Conservation (phyloP, 2,113 vertebrate species). For the Cryptomyrus ogoouensis region DNA sequence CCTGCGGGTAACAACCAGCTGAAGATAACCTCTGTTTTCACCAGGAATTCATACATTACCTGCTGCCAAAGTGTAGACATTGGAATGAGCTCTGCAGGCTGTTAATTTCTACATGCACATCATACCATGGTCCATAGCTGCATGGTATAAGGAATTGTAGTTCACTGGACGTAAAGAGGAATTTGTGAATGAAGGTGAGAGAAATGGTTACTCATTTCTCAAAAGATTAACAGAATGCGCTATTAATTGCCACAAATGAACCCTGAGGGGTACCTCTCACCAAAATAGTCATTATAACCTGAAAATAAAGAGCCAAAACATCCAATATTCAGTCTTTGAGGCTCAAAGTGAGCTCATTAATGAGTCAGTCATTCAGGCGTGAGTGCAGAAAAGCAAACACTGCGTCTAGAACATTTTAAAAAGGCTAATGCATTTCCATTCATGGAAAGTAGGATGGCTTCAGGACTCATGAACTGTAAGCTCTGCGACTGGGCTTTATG, state of each 20-base stretch:
- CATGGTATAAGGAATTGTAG: background rate
- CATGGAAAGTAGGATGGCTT: background rate
- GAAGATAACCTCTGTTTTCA: background rate
- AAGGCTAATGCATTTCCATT: conserved; percentile 9
- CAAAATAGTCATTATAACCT: background rate
- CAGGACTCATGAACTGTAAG: background rate
- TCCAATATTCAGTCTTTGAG: background rate
- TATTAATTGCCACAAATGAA: background rate
- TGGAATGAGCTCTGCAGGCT: background rate
- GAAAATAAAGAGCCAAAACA: background rate
- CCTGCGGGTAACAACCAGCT: background rate
- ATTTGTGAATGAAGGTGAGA: background rate
- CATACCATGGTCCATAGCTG: background rate
- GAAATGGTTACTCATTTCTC: background rate
- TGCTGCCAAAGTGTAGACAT: background rate
- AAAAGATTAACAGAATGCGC: background rate
- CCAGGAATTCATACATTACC: background rate
- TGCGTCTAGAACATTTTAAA: background rate
- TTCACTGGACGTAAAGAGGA: background rate
- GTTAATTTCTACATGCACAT: background rate
- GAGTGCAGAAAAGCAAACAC: background rate
- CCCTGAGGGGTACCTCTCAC: background rate
- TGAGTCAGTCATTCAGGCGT: background rate
- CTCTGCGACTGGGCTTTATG: background rate
- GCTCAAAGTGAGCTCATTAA: background rate